phyloP scores from a whole-genome alignment of 2,888 invertebrate species.

The Branchellion lobata region DNA sequence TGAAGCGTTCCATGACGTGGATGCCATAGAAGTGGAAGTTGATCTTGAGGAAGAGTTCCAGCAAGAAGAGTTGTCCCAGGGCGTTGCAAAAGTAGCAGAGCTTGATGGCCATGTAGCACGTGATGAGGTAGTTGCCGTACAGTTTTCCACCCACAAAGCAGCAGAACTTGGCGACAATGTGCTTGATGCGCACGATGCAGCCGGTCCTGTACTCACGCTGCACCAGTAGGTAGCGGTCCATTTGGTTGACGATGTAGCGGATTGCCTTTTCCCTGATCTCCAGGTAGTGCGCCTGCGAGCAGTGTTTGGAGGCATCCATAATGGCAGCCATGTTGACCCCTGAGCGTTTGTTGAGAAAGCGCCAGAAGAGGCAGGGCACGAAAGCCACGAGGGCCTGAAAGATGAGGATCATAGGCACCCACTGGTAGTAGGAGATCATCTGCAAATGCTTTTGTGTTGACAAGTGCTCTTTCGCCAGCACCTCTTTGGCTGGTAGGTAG shows the following conservation, averaged over 20 bases:
- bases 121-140: conserved; percentile 64
- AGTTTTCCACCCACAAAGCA: conserved; percentile 61
- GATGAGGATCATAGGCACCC: conserved; percentile 54
- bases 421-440: conserved; percentile 53
- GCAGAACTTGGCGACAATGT: conserved; percentile 61
- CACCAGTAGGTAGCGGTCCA: conserved; percentile 63
- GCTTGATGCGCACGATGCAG: conserved; percentile 60
- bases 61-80: conserved; percentile 63
- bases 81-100: conserved; percentile 63
- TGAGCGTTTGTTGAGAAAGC: conserved; percentile 52
- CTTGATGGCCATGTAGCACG: conserved; percentile 64
- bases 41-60: conserved; percentile 64
- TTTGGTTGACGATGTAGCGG: conserved; percentile 63
- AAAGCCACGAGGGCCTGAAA: conserved; percentile 52
- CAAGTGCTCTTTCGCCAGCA: conserved; percentile 46
- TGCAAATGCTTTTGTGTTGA: conserved; percentile 43
- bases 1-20: conserved; percentile 63
- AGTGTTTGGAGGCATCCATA: conserved; percentile 53
- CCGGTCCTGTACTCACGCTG: conserved; percentile 62
- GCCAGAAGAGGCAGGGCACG: conserved; percentile 52
- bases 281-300: conserved; percentile 53
- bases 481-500: conserved; percentile 51
- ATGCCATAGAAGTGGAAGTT: conserved; percentile 63
- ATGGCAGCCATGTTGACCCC: conserved; percentile 53
- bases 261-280: conserved; percentile 57